Base-by-base conservation (phyloP, 2,888 invertebrate genomes). In the Drosophila buzzatii region DNA sequence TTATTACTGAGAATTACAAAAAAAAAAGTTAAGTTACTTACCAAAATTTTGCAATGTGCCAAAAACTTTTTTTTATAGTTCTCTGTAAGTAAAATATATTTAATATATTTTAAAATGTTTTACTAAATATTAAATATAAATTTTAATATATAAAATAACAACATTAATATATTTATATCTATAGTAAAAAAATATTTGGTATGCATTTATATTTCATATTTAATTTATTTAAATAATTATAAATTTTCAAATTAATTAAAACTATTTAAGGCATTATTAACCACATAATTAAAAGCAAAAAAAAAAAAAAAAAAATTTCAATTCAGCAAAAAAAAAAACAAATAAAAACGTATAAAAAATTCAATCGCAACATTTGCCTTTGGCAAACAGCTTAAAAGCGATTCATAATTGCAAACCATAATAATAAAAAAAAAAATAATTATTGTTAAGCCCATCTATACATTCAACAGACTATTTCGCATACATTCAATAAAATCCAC, bases 371-470 rank as follows among this genome's bases (percentile, higher is more conserved):
- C 5, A 55, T 56, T 31, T 23, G 42, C 0, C 14, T 14, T 23
- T 35, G 20, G 33, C n/a, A 23, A 56, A 39, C 5, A 18, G 58
- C 5, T 27, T 37, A 8, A 37, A 18, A n/a, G 27, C 39, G n/a
- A 12, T 23, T 23, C 14, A 23, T 16, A 51, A 20, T n/a, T 16
- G 39, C 49, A n/a, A 35, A 7, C 42, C 44, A 37, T 45, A 6
- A 18, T 49, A 51, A 23, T 23, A 23, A 23, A 23, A 23, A 23
- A 23, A 23, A 0, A 23, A 23, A 42, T 44, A 65, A 53, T 53
- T 47, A 56, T 56, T 37, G 31, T 63, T 12, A 39, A 31, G 27
- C 18, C 7, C 56, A 31, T 45, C 14, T 37, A 16, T 16, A 45
- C 31, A 12, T 39, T 44, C 5, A 31, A 2, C 20, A 39, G 27